Base-by-base conservation (phyloP, 2,888 invertebrate genomes). In the Drosophila meridiana region DNA sequence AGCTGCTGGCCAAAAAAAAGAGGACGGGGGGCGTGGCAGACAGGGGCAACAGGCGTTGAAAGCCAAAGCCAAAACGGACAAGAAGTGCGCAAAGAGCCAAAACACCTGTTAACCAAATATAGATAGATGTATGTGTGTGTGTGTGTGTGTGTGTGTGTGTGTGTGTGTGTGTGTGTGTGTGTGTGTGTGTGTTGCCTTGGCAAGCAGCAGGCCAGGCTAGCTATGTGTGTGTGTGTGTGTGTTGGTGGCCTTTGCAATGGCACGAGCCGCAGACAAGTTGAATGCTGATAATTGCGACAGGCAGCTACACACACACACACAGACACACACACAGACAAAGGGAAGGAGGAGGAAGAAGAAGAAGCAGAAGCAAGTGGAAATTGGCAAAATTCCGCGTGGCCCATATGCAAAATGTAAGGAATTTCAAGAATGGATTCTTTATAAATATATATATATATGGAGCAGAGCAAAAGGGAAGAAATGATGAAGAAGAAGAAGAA, bases 21-120 rank as follows among this genome's bases (percentile, higher is more conserved):
- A 28, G 47, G 20, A 20, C 20, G 20, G 20, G 20, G 20, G 20
- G 14, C n/a, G 42, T 55, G 36, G 59, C 14, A 11, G 6, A 20
- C 11, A n/a, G 11, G 14, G 6, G 61, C 20, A 43, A 43, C 32
- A 50, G 62, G 65, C 70, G 45, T 7, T 58, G 73, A 67, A 63
- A 63, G 40, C 58, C 73, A 59, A 67, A 32, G 40, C 30, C 40
- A 43, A 69, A 61, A 36, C 32, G 38, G 47, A 56, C 52, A 66
- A 78, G 68, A 82, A 80, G 78, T 83, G 85, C 74, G 81, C 85
- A 73, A 76, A 78, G 83, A 85, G 64, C 52, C 62, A 74, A 85
- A 83, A 85, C 85, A 85, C 85, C 85, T 85, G 85, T 85, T 85
- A 84, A 83, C 81, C 82, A 52, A 40, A 26, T 56, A 40, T 48